Base-by-base conservation (phyloP, 1,140 invertebrate genomes). In the Chymomyza costata region DNA sequence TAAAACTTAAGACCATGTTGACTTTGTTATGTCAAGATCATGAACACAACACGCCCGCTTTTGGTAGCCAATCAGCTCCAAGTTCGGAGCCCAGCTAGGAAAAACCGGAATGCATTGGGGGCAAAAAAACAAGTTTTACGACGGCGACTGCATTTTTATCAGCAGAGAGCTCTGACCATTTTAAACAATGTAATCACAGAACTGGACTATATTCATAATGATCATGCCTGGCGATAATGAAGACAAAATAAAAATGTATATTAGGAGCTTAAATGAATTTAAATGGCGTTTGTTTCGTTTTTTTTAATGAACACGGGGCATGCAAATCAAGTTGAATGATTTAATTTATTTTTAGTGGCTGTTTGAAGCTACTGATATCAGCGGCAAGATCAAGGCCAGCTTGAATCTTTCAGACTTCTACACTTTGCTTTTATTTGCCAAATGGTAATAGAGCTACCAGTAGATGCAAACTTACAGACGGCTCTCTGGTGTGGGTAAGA, bases 11-110 rank as follows among this genome's bases (percentile, higher is more conserved):
- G n/a, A n/a, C n/a, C n/a, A n/a, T n/a, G n/a, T n/a, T n/a, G n/a
- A n/a, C n/a, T n/a, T n/a, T n/a, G n/a, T n/a, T 65, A 40, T 58
- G 61, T 50, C 71, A 78, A 70, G 70, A 65, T 49, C 65, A 44
- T 31, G 21, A 25, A 3, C 21, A 21, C 30, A 38, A 54, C 69
- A 74, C 69, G 45, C 60, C 69, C 54, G 52, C 43, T 51, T 59
- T 18, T n/a, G 30, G 6, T 6, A 28, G 14, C 63, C 69, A 67
- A 67, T 67, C 68, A 46, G 8, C 13, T 6, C 1, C 5, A 8
- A 30, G 30, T 30, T 6, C 21, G 3, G 8, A 25, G 32, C 25
- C 13, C 41, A 62, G 54, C 44, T 60, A 21, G 43, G 44, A 30
- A 25, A 43, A 38, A 35, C 34, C 7, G 18, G 17, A 21, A 56